These are phyloP conservation scores for Channa argus DNA, from an alignment of 2,113 vertebrate species.

Conservation along the genomic window DNA sequence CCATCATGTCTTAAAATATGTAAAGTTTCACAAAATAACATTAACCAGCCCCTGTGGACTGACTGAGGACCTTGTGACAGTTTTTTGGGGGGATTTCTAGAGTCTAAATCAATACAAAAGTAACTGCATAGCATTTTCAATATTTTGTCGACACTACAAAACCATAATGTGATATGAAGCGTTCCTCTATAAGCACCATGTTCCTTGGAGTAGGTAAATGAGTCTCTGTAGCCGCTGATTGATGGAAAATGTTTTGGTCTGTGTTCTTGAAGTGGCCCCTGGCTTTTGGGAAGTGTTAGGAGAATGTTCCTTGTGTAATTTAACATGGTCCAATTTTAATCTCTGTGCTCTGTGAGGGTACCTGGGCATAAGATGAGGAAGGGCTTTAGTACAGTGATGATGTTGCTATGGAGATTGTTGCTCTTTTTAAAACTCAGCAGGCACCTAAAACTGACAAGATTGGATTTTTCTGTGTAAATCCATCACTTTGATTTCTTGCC, in stretches of 20 bases:
- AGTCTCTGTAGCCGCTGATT: background rate
- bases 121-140: too few species aligned
- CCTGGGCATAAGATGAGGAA: background rate
- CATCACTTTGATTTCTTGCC: too few species aligned
- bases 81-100: too few species aligned
- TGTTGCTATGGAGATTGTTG: constrained; percentile 21
- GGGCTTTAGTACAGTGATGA: background rate
- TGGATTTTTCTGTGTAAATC: background rate
- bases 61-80: too few species aligned
- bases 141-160: too few species aligned
- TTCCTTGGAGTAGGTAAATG: too few species aligned
- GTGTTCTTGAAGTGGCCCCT: background rate
- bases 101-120: too few species aligned
- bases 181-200: too few species aligned
- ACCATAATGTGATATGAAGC: too few species aligned
- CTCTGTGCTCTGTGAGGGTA: background rate
- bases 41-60: too few species aligned
- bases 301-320: background rate
- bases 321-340: background rate
- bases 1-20: too few species aligned
- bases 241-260: background rate
- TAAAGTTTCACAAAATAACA: too few species aligned
- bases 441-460: background rate
- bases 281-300: background rate
- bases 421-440: background rate